These are phyloP conservation scores for Catostylus mosaicus DNA, from an alignment of 30 jellyfish, hydroid and myxozoan genomes.

Conservation along the genomic window DNA sequence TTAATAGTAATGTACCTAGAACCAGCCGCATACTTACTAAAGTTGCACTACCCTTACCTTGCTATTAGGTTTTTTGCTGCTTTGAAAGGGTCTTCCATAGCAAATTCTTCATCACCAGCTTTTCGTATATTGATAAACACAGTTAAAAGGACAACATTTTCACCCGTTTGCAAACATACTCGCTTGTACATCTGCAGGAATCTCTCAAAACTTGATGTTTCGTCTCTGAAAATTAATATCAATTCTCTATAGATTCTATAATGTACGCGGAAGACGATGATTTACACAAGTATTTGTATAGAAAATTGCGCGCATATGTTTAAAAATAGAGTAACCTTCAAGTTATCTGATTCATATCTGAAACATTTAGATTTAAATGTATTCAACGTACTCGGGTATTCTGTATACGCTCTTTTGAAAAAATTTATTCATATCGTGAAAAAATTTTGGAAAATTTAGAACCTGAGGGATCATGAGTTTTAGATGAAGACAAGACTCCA, in stretches of 20 bases:
- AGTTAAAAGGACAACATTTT: constrained; percentile 91
- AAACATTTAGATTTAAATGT: too few species aligned
- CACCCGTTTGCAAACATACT: constrained; percentile 97
- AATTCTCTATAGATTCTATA: too few species aligned
- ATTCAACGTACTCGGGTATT: too few species aligned
- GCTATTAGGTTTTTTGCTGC: constrained; percentile 92
- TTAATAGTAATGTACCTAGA: too few species aligned
- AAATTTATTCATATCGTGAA: too few species aligned
- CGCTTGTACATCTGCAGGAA: constrained; percentile 97
- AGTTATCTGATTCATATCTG: too few species aligned
- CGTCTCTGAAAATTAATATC: constrained; percentile 60
- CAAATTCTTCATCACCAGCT: constrained; percentile 69
- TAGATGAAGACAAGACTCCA: too few species aligned
- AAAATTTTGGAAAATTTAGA: too few species aligned
- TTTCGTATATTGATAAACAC: constrained; percentile 88
- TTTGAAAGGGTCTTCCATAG: constrained; percentile 83
- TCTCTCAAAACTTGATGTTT: constrained; percentile 71
- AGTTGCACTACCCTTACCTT: constrained; percentile 63
- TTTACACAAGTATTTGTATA: not conserved
- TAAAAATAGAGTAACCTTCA: not conserved
- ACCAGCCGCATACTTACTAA: too few species aligned
- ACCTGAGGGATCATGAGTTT: too few species aligned
- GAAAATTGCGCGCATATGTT: not conserved
- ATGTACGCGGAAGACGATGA: not conserved
- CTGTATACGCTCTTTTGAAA: too few species aligned